Percentiles rank a stretch among this genome's conserved stretches.
Conservation (phyloP, 2,888 invertebrate genomes). For the Pilophorus perplexus region DNA sequence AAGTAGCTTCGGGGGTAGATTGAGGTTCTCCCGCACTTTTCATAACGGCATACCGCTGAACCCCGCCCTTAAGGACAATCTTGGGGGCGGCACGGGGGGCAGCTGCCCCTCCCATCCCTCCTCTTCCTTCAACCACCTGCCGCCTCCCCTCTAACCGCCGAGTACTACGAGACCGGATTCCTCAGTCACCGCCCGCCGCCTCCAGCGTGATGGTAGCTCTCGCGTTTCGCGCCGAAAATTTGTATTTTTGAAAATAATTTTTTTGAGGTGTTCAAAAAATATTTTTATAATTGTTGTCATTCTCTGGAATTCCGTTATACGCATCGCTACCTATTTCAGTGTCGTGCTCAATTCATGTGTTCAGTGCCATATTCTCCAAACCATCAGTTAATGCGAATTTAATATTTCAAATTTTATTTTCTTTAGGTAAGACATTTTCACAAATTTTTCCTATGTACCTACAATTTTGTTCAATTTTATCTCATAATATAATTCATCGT, state of each 20-base stretch:
- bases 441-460: too few species aligned
- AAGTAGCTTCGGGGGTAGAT: too few species aligned
- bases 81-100: neutral
- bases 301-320: neutral
- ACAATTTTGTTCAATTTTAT: too few species aligned
- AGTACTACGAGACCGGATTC: slow-evolving; percentile 32
- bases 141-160: neutral
- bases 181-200: slow-evolving; percentile 33
- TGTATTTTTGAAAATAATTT: neutral
- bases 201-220: slow-evolving; percentile 19
- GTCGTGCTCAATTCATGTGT: slow-evolving; percentile 3
- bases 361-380: slow-evolving; percentile 4
- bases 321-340: neutral
- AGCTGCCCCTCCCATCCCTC: slow-evolving; percentile 4
- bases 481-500: too few species aligned
- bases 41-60: slow-evolving; percentile 4
- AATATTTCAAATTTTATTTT: neutral
- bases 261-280: neutral
- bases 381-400: slow-evolving; percentile 6
- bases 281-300: neutral
- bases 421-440: neutral
- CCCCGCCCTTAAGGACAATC: neutral
- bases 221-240: slow-evolving; percentile 14
- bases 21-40: slow-evolving; percentile 1
- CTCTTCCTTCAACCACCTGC: neutral